phyloP scores from a whole-genome alignment of 2,888 invertebrate species.

The Thumatha senex region DNA sequence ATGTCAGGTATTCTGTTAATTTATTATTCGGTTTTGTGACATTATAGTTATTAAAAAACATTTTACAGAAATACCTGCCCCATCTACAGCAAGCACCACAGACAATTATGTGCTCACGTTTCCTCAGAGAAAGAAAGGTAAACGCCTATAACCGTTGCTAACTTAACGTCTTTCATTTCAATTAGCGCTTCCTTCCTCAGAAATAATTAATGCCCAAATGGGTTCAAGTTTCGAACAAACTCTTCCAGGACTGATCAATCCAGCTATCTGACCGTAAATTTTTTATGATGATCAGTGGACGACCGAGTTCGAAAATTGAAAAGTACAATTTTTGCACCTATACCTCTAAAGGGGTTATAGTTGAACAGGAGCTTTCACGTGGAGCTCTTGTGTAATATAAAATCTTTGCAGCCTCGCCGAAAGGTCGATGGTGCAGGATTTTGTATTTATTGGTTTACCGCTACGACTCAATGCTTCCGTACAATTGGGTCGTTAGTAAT shows the following conservation, averaged over 20 bases:
- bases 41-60: no score
- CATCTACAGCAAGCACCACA: conserved; percentile 87
- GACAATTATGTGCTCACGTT: conserved; percentile 82
- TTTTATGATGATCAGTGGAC: conserved; percentile 51
- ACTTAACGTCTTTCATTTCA: conserved; percentile 19
- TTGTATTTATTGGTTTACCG: conserved; percentile 78
- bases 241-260: conserved; percentile 46
- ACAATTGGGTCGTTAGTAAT: conserved; percentile 82
- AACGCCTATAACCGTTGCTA: conserved; percentile 7
- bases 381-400: conserved; percentile 55
- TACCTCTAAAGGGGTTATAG: conserved; percentile 49
- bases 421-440: conserved; percentile 67
- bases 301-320: conserved; percentile 29
- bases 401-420: conserved; percentile 62
- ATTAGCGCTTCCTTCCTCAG: conserved; percentile 29
- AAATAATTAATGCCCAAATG: conserved; percentile 51
- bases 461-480: conserved; percentile 73
- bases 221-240: conserved; percentile 52
- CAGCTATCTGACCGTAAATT: conserved; percentile 51
- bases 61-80: conserved; percentile 91
- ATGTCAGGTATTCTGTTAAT: no score
- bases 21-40: no score
- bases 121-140: conserved; percentile 87
- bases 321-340: conserved; percentile 56
- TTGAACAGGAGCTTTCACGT: conserved; percentile 51